phyloP scores from a whole-genome alignment of 1,140 invertebrate species.

The Meloidogyne hapla region DNA sequence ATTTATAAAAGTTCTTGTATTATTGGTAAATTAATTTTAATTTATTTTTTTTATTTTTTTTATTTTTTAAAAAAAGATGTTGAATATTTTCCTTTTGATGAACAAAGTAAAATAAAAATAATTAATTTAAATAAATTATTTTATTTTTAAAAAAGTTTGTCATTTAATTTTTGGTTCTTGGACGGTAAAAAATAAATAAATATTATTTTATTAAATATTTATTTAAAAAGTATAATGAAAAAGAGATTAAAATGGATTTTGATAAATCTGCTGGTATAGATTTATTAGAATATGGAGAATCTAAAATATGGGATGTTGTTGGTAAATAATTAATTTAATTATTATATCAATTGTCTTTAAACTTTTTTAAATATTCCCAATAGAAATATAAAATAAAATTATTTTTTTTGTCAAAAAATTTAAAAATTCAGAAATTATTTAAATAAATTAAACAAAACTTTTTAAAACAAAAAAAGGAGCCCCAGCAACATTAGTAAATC shows the following conservation, averaged over 20 bases:
- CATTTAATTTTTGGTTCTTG: slow-evolving; percentile 99
- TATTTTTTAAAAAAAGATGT: slow-evolving; percentile 69
- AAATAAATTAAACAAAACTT: too few species aligned
- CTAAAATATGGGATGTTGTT: neutral
- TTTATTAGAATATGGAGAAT: slow-evolving; percentile 6
- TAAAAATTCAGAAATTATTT: too few species aligned
- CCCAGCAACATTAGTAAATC: slow-evolving; percentile 99
- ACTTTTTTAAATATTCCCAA: too few species aligned
- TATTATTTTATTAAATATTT: neutral
- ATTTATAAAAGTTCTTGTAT: slow-evolving; percentile 86
- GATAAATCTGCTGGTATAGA: neutral
- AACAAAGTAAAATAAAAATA: slow-evolving; percentile 8
- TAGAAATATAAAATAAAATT: too few species aligned
- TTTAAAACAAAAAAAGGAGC: neutral
- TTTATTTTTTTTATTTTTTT: slow-evolving; percentile 6
- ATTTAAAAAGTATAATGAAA: neutral
- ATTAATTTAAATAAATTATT: neutral
- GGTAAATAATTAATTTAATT: neutral
- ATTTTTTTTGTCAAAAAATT: too few species aligned
- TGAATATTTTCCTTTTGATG: slow-evolving; percentile 84
- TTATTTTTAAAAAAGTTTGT: slow-evolving; percentile 69
- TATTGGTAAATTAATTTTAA: slow-evolving; percentile 67
- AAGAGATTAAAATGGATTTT: slow-evolving; percentile 4
- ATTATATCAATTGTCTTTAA: too few species aligned
- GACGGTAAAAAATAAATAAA: slow-evolving; percentile 78